Percentiles rank a stretch among this genome's conserved stretches.
These are phyloP conservation scores for Picus viridis DNA, from an alignment of 2,797 vertebrate species.

Conservation along the genomic window DNA sequence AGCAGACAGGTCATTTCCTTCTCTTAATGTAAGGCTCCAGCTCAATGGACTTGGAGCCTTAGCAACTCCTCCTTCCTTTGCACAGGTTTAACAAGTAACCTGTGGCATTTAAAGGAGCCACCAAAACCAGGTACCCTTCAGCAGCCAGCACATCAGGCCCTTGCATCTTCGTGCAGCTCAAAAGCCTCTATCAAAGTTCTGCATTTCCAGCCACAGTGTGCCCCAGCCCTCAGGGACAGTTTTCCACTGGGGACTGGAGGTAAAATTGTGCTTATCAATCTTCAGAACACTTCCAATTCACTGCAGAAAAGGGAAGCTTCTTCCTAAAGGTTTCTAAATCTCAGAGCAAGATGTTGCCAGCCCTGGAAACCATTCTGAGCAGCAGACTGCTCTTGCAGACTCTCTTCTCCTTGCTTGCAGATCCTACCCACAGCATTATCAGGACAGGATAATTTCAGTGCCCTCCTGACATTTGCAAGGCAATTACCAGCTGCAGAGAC, in stretches of 20 bases:
- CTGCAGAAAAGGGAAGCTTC: background rate
- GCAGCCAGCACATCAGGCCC: background rate
- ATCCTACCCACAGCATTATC: background rate
- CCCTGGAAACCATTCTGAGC: background rate
- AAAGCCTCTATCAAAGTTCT: background rate
- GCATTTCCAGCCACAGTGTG: background rate
- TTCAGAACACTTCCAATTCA: background rate
- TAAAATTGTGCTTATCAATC: slow-evolving; percentile 38
- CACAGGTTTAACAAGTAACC: background rate
- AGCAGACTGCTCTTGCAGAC: background rate
- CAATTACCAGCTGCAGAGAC: background rate
- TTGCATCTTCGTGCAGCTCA: background rate
- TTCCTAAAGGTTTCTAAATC: slow-evolving; percentile 2
- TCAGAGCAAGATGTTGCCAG: background rate
- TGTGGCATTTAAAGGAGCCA: slow-evolving; percentile 17
- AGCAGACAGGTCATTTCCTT: background rate
- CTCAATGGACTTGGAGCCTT: background rate
- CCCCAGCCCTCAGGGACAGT: slow-evolving; percentile 12
- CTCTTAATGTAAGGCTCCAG: slow-evolving; percentile 10
- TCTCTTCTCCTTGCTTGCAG: background rate
- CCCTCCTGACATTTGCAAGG: background rate
- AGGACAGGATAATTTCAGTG: background rate
- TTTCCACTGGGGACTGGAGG: background rate
- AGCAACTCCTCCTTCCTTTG: background rate
- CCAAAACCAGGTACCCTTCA: slow-evolving; percentile 11